Evolutionary conservation across 2,888 invertebrate genomes (phyloP), one percentile per base, ranked within the genome.

Genomic region (Drosophila atroscutellata): DNA sequence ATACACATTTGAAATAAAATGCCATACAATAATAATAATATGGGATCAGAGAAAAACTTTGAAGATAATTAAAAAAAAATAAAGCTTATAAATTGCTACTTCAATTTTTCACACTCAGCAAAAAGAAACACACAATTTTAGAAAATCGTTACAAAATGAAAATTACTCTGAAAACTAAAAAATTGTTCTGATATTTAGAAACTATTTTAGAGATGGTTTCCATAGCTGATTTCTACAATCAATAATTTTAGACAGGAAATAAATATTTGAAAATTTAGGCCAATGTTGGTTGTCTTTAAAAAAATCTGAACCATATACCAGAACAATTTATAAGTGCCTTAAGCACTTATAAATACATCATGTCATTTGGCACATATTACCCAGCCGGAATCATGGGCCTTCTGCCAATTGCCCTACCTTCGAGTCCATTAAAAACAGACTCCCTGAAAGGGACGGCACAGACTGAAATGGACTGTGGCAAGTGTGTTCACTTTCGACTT

Each of bases 401-500:
- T 62, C 20, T 42, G 28, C 20, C 59, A n/a, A 45, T 45, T 26
- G 13, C 28, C 15, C 1, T 30, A 30, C 59, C 54, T 54, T 37
- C 5, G 20, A 20, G 28, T 49, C 78, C 60, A 63, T 63, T 77
- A 66, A 39, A 62, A 63, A 47, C 18, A 50, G 49, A 55, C 39
- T 13, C 36, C 20, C 37, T 51, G 42, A 52, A 56, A 50, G 13
- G 58, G 61, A 70, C 73, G 42, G 20, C 28, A 45, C 13, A 49
- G 15, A 15, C 13, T 26, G 26, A 57, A 52, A 49, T 73, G 39
- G 50, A 34, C 45, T 15, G 34, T 7, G 26, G 18, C 34, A 73
- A 63, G 61, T 69, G 60, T 24, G 57, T 50, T 65, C 67, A 63
- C 67, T 75, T 83, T 54, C 65, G 81, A 69, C 67, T 67, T 71